A percentile compares a stretch with the other conserved stretches of the same genome.
Conservation (phyloP, 2,113 vertebrate species). For the Hippoglossus stenolepis region DNA sequence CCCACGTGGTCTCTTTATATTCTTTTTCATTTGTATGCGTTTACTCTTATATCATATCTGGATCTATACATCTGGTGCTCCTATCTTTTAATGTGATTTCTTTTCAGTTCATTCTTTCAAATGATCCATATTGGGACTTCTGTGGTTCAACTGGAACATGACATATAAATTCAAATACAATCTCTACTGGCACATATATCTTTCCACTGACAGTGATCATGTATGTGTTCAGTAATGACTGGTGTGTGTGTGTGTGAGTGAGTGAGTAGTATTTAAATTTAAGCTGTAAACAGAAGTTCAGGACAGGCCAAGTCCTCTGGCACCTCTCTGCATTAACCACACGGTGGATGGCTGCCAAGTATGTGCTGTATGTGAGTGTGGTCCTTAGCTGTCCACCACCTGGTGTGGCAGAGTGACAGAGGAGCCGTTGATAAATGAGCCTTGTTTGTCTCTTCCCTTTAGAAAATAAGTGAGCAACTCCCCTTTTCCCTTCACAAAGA, state of each 20-base stretch:
- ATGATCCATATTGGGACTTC: background rate
- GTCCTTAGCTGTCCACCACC: slow-evolving; percentile 92
- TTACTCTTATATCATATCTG: background rate
- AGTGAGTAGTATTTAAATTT: background rate
- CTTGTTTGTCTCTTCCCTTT: slow-evolving; percentile 93
- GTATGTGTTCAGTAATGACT: slow-evolving; percentile 13
- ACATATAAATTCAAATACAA: slow-evolving; percentile 29
- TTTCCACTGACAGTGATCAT: slow-evolving; percentile 5
- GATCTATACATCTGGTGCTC: background rate
- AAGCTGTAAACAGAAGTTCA: slow-evolving; percentile 21
- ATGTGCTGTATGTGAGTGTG: slow-evolving; percentile 8
- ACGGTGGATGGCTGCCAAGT: background rate
- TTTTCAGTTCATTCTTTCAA: background rate
- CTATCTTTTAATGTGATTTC: background rate
- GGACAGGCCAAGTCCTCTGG: slow-evolving; percentile 5
- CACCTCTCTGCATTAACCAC: slow-evolving; percentile 5
- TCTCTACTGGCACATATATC: slow-evolving; percentile 4
- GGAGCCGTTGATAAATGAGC: slow-evolving; percentile 88
- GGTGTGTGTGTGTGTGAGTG: background rate
- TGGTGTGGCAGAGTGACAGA: slow-evolving; percentile 93
- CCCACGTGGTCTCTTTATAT: background rate
- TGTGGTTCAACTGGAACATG: background rate
- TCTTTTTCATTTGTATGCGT: background rate
- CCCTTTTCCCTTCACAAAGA: slow-evolving; percentile 96
- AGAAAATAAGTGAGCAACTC: slow-evolving; percentile 95